Conservation (phyloP, 2,888 invertebrate genomes). For the Leptinotarsa juncta region DNA sequence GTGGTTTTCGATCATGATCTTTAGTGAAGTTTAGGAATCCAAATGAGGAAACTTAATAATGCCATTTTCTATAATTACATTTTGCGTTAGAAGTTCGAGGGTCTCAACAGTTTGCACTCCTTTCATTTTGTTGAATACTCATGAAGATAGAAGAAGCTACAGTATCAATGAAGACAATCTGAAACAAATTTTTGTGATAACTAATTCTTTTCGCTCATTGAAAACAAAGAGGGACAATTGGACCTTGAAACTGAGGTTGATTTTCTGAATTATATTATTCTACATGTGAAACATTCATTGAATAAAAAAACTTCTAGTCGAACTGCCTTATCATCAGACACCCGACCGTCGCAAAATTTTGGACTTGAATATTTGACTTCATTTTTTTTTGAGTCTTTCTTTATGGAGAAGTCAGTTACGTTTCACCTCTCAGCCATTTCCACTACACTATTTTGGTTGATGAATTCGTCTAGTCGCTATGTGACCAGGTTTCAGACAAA, state of each 20-base stretch:
- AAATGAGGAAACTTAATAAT: not conserved
- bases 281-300: not conserved
- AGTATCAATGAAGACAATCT: not conserved
- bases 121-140: not conserved
- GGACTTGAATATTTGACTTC: too few species aligned
- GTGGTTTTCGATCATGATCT: not conserved
- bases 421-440: too few species aligned
- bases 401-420: too few species aligned
- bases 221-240: not conserved
- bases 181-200: not conserved
- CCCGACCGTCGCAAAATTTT: too few species aligned
- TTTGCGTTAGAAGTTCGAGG: not conserved
- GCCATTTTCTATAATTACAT: not conserved
- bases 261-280: not conserved
- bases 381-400: too few species aligned
- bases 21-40: not conserved
- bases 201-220: not conserved
- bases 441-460: too few species aligned
- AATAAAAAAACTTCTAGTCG: too few species aligned
- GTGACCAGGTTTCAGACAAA: too few species aligned
- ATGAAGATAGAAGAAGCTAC: not conserved
- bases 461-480: too few species aligned
- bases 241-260: not conserved
- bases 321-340: too few species aligned
- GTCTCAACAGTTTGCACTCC: not conserved